Base-by-base conservation (phyloP, 92 coral and sea anemone genomes). In the Zoanthus sansibaricus region DNA sequence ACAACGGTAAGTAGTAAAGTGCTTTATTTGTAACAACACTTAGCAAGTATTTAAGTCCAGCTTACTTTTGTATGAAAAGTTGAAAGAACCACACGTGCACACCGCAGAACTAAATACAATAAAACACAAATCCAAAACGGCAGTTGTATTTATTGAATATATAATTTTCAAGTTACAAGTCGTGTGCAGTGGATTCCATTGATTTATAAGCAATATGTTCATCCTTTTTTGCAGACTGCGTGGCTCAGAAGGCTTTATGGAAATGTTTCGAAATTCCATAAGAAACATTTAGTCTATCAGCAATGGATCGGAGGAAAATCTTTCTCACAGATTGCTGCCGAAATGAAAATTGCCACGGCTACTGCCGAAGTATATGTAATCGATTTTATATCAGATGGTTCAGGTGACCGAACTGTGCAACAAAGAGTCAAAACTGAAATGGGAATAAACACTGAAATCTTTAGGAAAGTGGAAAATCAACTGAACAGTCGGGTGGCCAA, bases 271-370 rank as follows among this genome's bases (percentile, higher is more conserved):
- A 76, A 51, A 76, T 76, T 76, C 80, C 62, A 17, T 52, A 76
- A 49, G 67, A 76, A 76, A 45, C 80, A 76, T 51, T 73, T 73
- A 45, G 78, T 30, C 30, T 73, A 73, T 73, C 56, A 73, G 45
- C 78, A 16, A 73, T 73, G 78, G 78, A 73, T 73, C 10, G 78
- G 18, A 30, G 78, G 78, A 73, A 73, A 73, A 73, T 76, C 80
- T 45, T 76, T 76, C 25, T n/a, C 80, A 18, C 3, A 14, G 80
- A 76, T 51, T 76, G 66, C 80, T 52, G 80, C 80, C 13, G 67
- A 76, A 76, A 76, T 76, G 80, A 76, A 76, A 76, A 76, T 76
- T 11, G 80, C 80, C 3, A 76, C 80, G 80, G 80, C 80, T 18
- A 76, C 80, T 76, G 80, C 67, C 80, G 45, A 76, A 52, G 31